phyloP scores from a whole-genome alignment of 2,888 invertebrate species.

The Papilio demoleus region DNA sequence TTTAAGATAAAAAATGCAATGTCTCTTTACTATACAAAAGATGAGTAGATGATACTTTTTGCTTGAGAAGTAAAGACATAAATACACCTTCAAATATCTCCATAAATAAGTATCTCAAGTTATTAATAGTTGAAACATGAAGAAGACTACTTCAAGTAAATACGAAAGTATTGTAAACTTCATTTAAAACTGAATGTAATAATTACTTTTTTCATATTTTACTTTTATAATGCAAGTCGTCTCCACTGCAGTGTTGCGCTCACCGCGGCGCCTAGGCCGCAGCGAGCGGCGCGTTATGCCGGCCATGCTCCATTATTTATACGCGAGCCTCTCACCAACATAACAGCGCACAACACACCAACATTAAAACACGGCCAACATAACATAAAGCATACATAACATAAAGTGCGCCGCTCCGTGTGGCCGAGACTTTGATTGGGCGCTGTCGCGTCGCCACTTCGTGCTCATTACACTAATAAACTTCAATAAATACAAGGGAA shows the following conservation, averaged over 20 bases:
- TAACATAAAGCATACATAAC: constrained; percentile 48
- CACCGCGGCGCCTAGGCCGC: constrained; percentile 76
- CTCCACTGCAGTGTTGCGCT: constrained; percentile 54
- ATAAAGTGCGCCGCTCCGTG: constrained; percentile 44
- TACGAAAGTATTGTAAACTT: too few relatives aligned
- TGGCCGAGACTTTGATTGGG: constrained; percentile 45
- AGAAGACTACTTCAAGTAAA: too few relatives aligned
- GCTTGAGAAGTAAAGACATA: too few relatives aligned
- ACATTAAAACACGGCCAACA: constrained; percentile 47
- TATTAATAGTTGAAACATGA: too few relatives aligned
- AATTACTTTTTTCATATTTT: too few relatives aligned
- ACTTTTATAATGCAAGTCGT: constrained; percentile 27
- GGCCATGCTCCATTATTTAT: constrained; percentile 79
- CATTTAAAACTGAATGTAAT: too few relatives aligned
- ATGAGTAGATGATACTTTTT: too few relatives aligned
- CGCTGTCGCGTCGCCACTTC: constrained; percentile 28
- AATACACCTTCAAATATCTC: too few relatives aligned
- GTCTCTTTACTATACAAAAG: too few relatives aligned
- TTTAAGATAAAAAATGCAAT: background rate
- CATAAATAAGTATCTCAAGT: too few relatives aligned
- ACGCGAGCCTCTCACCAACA: constrained; percentile 55
- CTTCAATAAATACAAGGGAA: constrained; percentile 32
- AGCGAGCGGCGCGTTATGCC: constrained; percentile 76
- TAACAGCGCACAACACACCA: constrained; percentile 46
- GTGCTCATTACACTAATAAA: constrained; percentile 36